A percentile compares a stretch with the other conserved stretches of the same genome.
Conservation (phyloP, 2,797 vertebrate species). For the Dryobates pubescens region DNA sequence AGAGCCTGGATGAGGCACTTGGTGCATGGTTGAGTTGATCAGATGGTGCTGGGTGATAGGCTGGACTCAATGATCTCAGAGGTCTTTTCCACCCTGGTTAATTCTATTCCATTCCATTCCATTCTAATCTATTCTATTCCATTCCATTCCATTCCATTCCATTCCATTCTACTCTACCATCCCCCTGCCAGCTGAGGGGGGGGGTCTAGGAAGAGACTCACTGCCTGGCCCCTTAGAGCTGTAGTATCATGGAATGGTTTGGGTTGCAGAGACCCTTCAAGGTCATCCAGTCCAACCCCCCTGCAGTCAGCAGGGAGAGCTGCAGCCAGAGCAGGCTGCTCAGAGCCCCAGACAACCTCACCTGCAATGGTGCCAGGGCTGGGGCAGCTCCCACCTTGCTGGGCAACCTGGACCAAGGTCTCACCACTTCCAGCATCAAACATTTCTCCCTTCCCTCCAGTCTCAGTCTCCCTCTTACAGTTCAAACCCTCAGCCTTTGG, state of each 20-base stretch:
- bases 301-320: neutral
- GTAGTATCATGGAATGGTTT: neutral
- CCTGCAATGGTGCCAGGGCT: neutral
- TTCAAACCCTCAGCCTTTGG: neutral
- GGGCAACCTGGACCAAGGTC: neutral
- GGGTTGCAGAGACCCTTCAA: neutral
- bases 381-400: neutral
- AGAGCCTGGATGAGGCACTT: no score
- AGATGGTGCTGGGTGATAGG: no score
- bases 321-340: neutral
- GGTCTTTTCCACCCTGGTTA: no score
- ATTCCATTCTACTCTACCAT: no score
- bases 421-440: neutral
- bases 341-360: neutral
- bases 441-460: neutral
- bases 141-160: no score
- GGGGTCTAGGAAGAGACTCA: fast-evolving
- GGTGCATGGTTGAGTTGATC: no score
- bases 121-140: no score
- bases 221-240: neutral
- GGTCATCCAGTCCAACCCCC: neutral
- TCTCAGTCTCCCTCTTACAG: neutral
- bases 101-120: no score
- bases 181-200: no score
- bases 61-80: no score